Percentiles rank a stretch among this genome's conserved stretches.
Evolutionary conservation across 2,797 vertebrate species (phyloP).

Genomic region (Acanthiza pusilla): DNA sequence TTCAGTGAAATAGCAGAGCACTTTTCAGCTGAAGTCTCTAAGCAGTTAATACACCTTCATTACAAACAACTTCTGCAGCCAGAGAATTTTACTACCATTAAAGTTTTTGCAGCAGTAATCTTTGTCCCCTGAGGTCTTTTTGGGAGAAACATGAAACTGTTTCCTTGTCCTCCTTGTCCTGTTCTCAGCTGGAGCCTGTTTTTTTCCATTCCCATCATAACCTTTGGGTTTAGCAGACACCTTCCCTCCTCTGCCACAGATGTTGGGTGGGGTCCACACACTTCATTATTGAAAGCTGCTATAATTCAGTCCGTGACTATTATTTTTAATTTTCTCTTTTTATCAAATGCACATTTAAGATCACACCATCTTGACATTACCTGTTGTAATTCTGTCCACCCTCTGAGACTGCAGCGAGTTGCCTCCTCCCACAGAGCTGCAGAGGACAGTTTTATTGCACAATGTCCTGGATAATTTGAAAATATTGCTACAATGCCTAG

Average conservation of each 20-base stretch:
- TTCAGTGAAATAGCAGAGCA: neutral
- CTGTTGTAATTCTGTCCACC: neutral
- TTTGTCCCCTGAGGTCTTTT: slow-evolving; percentile 29
- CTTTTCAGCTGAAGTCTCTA: slow-evolving; percentile 1
- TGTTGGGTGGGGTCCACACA: slow-evolving; percentile 46
- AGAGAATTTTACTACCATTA: slow-evolving; percentile 43
- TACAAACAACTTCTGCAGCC: slow-evolving; percentile 55
- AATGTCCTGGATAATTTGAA: neutral
- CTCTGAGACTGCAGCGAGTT: neutral
- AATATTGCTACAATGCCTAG: neutral
- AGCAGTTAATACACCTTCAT: neutral
- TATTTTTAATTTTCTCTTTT: neutral
- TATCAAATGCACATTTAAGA: neutral
- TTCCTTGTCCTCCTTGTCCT: slow-evolving; percentile 32
- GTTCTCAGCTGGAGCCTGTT: slow-evolving; percentile 37
- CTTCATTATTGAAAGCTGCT: slow-evolving; percentile 33
- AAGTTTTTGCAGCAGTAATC: slow-evolving; percentile 40
- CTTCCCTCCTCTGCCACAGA: slow-evolving; percentile 35
- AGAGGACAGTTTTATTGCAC: neutral
- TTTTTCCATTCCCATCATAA: slow-evolving; percentile 45
- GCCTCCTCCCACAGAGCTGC: neutral
- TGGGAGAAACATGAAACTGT: slow-evolving; percentile 54
- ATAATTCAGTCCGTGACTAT: neutral
- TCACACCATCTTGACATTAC: neutral
- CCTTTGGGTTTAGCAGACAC: slow-evolving; percentile 22